Conservation (phyloP, 2,113 vertebrate species). For the Lethenteron reissneri region DNA sequence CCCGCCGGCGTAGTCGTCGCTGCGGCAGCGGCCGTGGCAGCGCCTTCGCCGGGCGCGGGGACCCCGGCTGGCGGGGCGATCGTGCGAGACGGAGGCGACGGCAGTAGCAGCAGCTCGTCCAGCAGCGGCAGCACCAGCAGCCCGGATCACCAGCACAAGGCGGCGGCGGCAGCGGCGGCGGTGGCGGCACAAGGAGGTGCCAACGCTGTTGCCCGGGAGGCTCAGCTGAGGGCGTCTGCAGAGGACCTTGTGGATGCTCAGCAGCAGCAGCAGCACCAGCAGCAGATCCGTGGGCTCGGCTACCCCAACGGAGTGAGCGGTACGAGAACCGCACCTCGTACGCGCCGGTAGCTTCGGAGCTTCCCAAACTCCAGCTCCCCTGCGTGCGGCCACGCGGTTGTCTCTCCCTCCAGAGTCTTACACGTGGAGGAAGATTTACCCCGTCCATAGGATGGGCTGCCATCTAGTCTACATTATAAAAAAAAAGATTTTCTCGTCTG, state of each 20-base stretch:
- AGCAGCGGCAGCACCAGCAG: slow-evolving; percentile 46
- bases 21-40: slow-evolving; percentile 17
- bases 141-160: slow-evolving; percentile 40
- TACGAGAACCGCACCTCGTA: no score
- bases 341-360: no score
- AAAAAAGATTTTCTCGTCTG: no score
- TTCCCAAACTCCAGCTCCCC: no score
- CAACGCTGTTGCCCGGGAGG: slow-evolving; percentile 10
- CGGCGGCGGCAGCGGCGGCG: slow-evolving; percentile 20
- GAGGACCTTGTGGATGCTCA: no score
- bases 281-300: slow-evolving; percentile 11
- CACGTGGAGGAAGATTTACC: no score
- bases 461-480: no score
- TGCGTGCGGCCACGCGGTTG: no score
- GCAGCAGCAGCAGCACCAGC: slow-evolving; percentile 15
- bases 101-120: slow-evolving; percentile 52
- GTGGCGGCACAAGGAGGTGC: slow-evolving; percentile 47
- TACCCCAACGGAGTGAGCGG: no score
- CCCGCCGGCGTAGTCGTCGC: neutral
- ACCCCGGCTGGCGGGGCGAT: slow-evolving; percentile 11
- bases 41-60: slow-evolving; percentile 12
- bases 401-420: no score
- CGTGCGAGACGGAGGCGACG: slow-evolving; percentile 61
- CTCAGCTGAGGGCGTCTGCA: no score
- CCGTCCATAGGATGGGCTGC: no score